Base-by-base conservation (phyloP, 2,797 vertebrate species). In the Epinephelus coioides region DNA sequence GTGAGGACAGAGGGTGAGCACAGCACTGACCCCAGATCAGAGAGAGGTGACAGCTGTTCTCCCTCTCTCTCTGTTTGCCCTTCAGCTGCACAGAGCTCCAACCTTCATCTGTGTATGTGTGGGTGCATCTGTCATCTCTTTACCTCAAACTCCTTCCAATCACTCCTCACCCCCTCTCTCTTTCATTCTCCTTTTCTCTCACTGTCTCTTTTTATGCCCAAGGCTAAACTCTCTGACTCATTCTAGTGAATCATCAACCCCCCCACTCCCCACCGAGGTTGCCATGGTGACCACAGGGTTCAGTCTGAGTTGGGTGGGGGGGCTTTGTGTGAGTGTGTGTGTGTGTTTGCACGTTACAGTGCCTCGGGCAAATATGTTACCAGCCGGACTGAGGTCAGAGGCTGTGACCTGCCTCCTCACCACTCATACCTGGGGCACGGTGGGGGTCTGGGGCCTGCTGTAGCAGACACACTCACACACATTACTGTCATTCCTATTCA, bases 151-250 rank as follows among this genome's bases (percentile, higher is more conserved):
- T 60, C 63, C 59, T 68, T 44, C 75, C 25, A 43, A 53, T 79
- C 73, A n/a, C 86, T 84, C 77, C 64, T 76, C 87, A 68, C 82
- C 75, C 80, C 72, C 53, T 75, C 80, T 79, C 69, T 78, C 78
- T 72, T 89, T 85, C 76, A 80, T 76, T 86, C 78, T 79, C 61
- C 25, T 46, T 73, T 79, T 83, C 79, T 86, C 82, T 64, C 84
- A 82, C 87, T 73, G 80, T 83, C 87, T 90, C 84, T 84, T 88
- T 89, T 86, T 86, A 86, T 83, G 90, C 91, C 88, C 90, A 92
- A 92, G 91, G 93, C 93, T 91, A 92, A 90, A 92, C 89, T 93
- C 86, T 93, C 90, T 95, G 93, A 94, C 90, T 94, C 92, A 95
- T 89, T 90, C 84, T 83, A 59, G 87, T 92, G 86, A 92, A 90